Percentiles rank a stretch among this genome's conserved stretches.
These are phyloP conservation scores for Pantherophis alleghaniensis DNA, from an alignment of 2,797 vertebrate genomes.

Conservation along the genomic window DNA sequence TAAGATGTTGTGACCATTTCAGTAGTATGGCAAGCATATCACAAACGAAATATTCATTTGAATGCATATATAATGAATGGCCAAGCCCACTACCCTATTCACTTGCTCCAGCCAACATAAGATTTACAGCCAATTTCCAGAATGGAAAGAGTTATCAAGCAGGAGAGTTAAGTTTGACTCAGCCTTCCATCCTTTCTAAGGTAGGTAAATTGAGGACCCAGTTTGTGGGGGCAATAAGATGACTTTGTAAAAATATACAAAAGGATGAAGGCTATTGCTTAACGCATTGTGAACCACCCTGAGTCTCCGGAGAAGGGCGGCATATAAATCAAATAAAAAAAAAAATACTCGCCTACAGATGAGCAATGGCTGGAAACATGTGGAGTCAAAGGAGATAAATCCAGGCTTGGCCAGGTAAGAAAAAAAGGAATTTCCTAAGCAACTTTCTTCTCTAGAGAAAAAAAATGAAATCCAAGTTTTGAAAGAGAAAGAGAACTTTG, in stretches of 20 bases:
- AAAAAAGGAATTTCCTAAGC: neutral
- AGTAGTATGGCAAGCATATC: neutral
- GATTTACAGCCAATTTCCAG: neutral
- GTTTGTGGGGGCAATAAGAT: too few species aligned
- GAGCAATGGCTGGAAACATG: neutral
- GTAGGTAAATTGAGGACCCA: too few species aligned
- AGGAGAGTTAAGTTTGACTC: neutral
- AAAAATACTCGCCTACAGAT: neutral
- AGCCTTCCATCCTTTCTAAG: too few species aligned
- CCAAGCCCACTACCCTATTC: neutral
- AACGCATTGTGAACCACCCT: too few species aligned
- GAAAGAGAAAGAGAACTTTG: neutral
- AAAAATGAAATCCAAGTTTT: neutral
- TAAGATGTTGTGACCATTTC: neutral
- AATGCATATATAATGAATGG: neutral
- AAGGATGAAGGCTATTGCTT: too few species aligned
- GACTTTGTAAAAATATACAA: too few species aligned
- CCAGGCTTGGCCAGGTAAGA: neutral
- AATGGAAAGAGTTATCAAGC: neutral
- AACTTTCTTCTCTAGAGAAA: neutral
- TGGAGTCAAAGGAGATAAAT: neutral
- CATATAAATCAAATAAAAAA: too few species aligned
- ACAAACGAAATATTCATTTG: neutral
- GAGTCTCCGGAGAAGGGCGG: too few species aligned
- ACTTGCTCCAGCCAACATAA: neutral